A percentile compares a stretch with the other conserved stretches of the same genome.
These are phyloP conservation scores for Epizoanthus illoricatus DNA, from an alignment of 92 coral and sea anemone species.

Conservation along the genomic window DNA sequence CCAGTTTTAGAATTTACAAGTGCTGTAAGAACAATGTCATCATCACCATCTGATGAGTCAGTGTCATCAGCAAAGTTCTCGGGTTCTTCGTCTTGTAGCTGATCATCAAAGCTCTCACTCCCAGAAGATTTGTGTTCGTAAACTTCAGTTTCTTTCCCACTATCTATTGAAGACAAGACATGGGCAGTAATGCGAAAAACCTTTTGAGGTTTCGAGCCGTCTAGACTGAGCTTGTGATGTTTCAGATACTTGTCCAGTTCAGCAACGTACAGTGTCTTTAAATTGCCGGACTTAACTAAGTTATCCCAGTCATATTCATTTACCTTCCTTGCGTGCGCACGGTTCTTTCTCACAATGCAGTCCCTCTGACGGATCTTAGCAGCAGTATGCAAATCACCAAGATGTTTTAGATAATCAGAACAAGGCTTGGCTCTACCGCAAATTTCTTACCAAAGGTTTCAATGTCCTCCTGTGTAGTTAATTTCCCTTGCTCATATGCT, in stretches of 20 bases:
- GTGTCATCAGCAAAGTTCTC: background rate
- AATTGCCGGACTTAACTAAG: constrained; percentile 30
- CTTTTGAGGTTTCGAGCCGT: constrained; percentile 19
- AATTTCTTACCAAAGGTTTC: constrained; percentile 29
- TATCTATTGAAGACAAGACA: constrained; percentile 11
- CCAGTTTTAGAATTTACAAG: background rate
- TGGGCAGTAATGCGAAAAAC: constrained; percentile 28
- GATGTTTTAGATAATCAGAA: constrained; percentile 30
- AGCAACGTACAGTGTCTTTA: constrained; percentile 23
- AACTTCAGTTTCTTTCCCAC: constrained; percentile 10
- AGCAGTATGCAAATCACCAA: constrained; percentile 38
- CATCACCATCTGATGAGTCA: background rate
- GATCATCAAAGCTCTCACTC: background rate
- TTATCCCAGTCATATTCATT: constrained; percentile 42
- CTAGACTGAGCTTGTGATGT: constrained; percentile 35
- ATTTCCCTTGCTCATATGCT: constrained; percentile 31
- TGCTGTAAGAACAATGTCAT: background rate
- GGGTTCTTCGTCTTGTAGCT: background rate
- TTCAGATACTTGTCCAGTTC: constrained; percentile 40
- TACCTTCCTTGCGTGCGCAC: background rate
- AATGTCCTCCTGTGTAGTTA: constrained; percentile 42
- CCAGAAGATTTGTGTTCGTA: constrained; percentile 3
- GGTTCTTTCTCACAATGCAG: constrained; percentile 15
- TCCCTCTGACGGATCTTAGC: constrained; percentile 41
- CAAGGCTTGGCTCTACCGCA: constrained; percentile 39